Conservation (phyloP, 2,113 vertebrate species). For the Macheiramphus alcinus region DNA sequence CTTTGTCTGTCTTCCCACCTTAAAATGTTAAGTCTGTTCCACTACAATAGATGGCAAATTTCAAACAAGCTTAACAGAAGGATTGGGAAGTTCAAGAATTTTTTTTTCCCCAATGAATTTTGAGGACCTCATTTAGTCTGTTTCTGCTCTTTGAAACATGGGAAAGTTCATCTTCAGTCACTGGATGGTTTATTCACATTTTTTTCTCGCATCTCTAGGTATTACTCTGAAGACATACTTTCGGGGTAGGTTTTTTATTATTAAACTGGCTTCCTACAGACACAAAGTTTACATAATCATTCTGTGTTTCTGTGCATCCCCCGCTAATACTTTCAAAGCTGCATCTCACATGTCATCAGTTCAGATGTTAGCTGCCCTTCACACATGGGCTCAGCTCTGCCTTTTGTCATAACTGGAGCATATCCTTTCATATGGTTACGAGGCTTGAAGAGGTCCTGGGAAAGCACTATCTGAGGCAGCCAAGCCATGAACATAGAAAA, state of each 20-base stretch:
- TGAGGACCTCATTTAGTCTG: not conserved
- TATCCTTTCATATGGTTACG: not conserved
- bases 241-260: not conserved
- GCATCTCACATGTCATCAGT: not conserved
- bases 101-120: not conserved
- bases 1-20: not conserved
- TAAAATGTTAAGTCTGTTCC: not conserved
- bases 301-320: not conserved
- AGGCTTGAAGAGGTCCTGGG: not conserved
- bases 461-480: not conserved
- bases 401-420: accelerated
- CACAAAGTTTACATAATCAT: not conserved
- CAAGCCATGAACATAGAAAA: not conserved
- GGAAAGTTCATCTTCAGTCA: not conserved
- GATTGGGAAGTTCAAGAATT: not conserved
- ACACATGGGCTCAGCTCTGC: not conserved
- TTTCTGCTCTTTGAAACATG: not conserved
- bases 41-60: not conserved
- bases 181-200: not conserved
- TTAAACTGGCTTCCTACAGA: not conserved
- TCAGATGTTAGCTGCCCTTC: not conserved
- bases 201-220: not conserved
- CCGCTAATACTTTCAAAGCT: not conserved
- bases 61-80: not conserved
- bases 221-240: not conserved